These are phyloP conservation scores for Antheraea pernyi DNA, from an alignment of 1,140 invertebrate species.

Conservation along the genomic window DNA sequence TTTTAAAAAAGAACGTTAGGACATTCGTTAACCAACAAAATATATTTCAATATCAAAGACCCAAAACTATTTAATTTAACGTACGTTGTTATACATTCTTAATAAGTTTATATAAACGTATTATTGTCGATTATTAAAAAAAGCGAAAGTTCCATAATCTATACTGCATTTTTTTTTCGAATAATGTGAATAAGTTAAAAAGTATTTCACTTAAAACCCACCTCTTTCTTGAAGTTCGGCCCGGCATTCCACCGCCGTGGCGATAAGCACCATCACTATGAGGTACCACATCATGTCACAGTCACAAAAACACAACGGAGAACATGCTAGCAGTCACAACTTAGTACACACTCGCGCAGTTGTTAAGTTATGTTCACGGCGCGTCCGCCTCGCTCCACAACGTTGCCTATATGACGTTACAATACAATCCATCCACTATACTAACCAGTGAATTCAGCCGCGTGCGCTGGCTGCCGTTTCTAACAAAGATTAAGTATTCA, in stretches of 20 bases:
- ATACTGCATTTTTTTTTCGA: not conserved
- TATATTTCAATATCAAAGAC: not conserved
- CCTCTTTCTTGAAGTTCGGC: slow-evolving; percentile 65
- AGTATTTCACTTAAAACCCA: slow-evolving; percentile 22
- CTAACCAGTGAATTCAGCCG: not conserved
- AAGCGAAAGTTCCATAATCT: not conserved
- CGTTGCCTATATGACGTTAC: slow-evolving; percentile 39
- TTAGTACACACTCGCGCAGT: slow-evolving; percentile 29
- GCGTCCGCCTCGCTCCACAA: slow-evolving; percentile 49
- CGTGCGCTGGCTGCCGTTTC: slow-evolving; percentile 10
- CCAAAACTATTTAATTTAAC: too few relatives aligned
- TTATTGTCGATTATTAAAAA: too few relatives aligned
- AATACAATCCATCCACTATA: not conserved
- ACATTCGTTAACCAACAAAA: not conserved
- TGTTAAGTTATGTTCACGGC: slow-evolving; percentile 25
- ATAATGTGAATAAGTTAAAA: not conserved
- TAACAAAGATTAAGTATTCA: slow-evolving; percentile 20
- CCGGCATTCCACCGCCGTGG: slow-evolving; percentile 32
- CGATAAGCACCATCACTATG: slow-evolving; percentile 30
- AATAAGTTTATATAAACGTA: not conserved
- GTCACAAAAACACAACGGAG: slow-evolving; percentile 44
- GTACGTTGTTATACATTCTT: not conserved
- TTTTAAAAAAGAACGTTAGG: not conserved
- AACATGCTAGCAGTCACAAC: slow-evolving; percentile 56
- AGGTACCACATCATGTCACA: slow-evolving; percentile 52